phyloP scores from a whole-genome alignment of 2,113 vertebrate species.

The Cariama cristata region DNA sequence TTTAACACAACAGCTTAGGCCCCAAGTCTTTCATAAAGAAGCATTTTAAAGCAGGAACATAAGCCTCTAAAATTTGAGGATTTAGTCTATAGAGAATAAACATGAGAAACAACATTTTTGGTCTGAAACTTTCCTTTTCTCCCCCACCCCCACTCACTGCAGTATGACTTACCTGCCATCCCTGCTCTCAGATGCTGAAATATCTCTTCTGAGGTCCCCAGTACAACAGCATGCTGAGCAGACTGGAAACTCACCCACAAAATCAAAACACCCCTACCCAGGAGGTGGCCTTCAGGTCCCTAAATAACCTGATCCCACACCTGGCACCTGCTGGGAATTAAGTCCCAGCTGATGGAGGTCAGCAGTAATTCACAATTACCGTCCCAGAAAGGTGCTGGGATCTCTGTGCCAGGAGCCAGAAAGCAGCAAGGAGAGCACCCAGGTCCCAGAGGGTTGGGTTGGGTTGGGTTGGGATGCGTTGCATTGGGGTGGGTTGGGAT shows the following conservation, averaged over 20 bases:
- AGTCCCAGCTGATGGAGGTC: background rate
- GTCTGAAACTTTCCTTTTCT: background rate
- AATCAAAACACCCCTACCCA: background rate
- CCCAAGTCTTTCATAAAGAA: background rate
- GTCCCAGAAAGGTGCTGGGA: too few relatives aligned
- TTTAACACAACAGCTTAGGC: background rate
- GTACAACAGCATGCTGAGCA: accelerated
- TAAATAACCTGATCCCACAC: background rate
- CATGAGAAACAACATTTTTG: background rate
- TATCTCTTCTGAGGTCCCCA: accelerated
- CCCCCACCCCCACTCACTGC: accelerated
- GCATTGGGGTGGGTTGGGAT: too few relatives aligned
- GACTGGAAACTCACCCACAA: accelerated
- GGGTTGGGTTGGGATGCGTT: too few relatives aligned
- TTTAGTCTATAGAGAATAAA: background rate
- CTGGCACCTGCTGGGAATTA: background rate
- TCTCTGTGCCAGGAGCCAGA: background rate
- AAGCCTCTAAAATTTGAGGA: background rate
- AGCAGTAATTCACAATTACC: background rate
- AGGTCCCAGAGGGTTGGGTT: background rate
- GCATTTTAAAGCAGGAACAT: background rate
- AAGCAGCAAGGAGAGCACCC: background rate
- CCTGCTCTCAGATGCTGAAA: background rate
- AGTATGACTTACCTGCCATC: background rate
- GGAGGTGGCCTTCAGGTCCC: background rate